Evolutionary conservation across 2,797 vertebrate genomes (phyloP), one percentile per base, ranked within the genome.

Genomic region (Tapirus indicus): DNA sequence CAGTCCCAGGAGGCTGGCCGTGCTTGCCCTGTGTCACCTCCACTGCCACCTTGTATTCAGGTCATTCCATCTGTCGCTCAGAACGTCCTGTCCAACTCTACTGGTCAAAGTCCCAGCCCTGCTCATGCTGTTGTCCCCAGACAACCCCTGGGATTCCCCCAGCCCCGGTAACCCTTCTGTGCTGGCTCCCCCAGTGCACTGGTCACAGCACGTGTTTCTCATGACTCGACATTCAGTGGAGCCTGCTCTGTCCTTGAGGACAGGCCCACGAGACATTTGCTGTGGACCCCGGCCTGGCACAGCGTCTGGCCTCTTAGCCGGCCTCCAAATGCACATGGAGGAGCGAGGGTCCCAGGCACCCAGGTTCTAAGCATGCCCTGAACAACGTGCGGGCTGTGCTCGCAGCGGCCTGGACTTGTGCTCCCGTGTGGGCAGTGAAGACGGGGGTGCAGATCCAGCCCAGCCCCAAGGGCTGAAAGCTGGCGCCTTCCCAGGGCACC

Each of bases 331-430:
- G 13, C 2, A 2, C 0, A 7, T 27, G 44, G 13, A 38, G 8
- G 27, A 10, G 18, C 0, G 0, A 58, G 47, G 25, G 2, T 7
- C 4, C 29, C 11, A 3, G 52, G n/a, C 3, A 9, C 12, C 54
- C 6, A 47, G 23, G 52, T 17, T 23, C 62, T 4, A n/a, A 52
- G 49, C 25, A 14, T 32, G 16, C 29, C 29, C 93, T 29, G 7
- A 38, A n/a, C 10, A 17, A 7, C 2, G 20, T 2, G 7, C 2
- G 17, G 69, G 56, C 29, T 64, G 41, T 6, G 9, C 25, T 18
- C 17, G 5, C 8, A 21, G 47, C 2, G 29, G 49, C 60, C 49
- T 27, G 29, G 12, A 4, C 32, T 44, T 12, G 77, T 6, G 12
- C 7, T 2, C 21, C 27, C n/a, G 9, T 27, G 44, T 20, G 49